Conservation (phyloP, 2,113 vertebrate species). For the Capra hircus region DNA sequence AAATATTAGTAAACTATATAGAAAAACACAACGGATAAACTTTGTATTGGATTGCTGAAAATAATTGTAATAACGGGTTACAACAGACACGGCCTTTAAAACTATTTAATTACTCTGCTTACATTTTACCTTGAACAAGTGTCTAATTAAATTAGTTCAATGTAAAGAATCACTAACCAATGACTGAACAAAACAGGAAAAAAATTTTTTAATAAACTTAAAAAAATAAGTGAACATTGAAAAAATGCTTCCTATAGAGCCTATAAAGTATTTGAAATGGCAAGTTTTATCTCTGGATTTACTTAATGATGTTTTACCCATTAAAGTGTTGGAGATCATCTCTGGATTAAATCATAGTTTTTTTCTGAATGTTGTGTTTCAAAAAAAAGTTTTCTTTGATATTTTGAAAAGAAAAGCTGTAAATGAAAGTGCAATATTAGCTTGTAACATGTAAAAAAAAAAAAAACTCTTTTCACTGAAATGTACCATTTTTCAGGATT, state of each 20-base stretch:
- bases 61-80: neutral
- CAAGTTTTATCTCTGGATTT: neutral
- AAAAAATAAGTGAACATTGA: neutral
- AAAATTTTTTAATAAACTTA: neutral
- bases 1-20: neutral
- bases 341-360: neutral
- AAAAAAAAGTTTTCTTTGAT: conserved; percentile 11
- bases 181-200: neutral
- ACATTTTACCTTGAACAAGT: neutral
- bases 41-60: neutral
- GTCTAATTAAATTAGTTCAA: conserved; percentile 8
- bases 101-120: neutral
- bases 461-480: neutral
- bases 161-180: neutral
- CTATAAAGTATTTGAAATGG: neutral
- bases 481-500: conserved; percentile 28
- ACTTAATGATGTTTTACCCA: neutral
- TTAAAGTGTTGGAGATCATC: neutral
- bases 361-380: conserved; percentile 3
- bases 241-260: neutral
- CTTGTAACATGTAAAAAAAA: neutral
- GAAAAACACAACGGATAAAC: neutral
- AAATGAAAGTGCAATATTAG: neutral
- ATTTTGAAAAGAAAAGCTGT: neutral
- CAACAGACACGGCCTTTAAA: neutral